These are phyloP conservation scores for Chrysochloris asiatica DNA, from an alignment of 2,113 vertebrate genomes.

Conservation along the genomic window DNA sequence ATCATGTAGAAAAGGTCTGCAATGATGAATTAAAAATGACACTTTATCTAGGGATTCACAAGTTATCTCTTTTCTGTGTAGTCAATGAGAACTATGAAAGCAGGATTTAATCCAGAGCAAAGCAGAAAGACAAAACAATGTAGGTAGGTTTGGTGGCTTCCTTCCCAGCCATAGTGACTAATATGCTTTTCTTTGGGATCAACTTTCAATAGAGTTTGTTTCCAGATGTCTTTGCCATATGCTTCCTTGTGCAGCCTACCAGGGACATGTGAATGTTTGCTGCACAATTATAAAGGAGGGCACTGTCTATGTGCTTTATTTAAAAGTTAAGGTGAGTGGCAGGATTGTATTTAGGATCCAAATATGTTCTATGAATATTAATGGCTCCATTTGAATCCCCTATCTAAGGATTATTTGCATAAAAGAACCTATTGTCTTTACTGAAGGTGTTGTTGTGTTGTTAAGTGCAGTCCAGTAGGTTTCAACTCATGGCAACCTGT, in stretches of 20 bases:
- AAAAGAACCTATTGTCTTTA: slow-evolving; percentile 57
- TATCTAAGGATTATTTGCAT: not conserved
- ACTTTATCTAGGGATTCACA: slow-evolving; percentile 28
- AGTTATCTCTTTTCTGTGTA: not conserved
- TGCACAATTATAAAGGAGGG: not conserved
- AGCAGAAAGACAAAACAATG: not conserved
- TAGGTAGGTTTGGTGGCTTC: fast-evolving
- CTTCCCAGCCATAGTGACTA: not conserved
- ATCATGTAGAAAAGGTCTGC: not conserved
- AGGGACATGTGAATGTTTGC: not conserved
- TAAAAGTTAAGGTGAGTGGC: not conserved
- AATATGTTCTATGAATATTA: not conserved
- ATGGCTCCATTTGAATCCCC: slow-evolving; percentile 12
- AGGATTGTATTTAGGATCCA: not conserved
- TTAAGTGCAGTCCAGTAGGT: too few species aligned
- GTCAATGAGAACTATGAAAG: not conserved
- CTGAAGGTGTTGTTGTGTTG: slow-evolving; percentile 1
- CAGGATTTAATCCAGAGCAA: not conserved
- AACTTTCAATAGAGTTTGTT: not conserved
- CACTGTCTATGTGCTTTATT: not conserved
- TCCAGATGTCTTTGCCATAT: not conserved
- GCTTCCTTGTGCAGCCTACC: not conserved
- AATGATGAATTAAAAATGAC: not conserved
- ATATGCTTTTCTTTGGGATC: not conserved
- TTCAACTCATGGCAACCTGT: too few species aligned